Base-by-base conservation (phyloP, 2,797 vertebrate genomes). In the Alectoris magna region DNA sequence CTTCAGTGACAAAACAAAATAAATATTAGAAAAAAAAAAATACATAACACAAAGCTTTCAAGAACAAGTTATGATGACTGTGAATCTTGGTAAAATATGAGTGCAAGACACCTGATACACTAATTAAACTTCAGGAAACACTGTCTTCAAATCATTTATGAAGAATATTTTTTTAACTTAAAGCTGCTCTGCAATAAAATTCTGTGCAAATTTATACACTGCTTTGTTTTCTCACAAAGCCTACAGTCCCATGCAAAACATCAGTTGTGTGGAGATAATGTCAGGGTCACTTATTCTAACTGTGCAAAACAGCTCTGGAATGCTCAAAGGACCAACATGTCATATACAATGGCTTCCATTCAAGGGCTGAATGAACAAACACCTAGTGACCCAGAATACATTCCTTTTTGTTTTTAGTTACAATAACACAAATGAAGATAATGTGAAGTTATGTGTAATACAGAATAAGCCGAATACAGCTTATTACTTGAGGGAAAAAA, bases 201-300 rank as follows among this genome's bases (percentile, higher is more conserved):
- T 71, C 23, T 82, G 13, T 71, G 29, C 18, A 62, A 10, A 6
- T 4, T 76, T 88, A 64, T 1, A 44, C 12, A 58, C 7, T 56
- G 11, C 9, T 90, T 44, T 36, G 12, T 77, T 88, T 87, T 79
- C 69, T 92, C 69, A 87, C 34, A 94, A 79, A 91, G 34, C 10
- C 41, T 55, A 4, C 10, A 7, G 27, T 58, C 69, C n/a, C 23
- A 19, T 5, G 23, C 43, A 68, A 88, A 87, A 59, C 43, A 84
- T 62, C 64, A 71, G 51, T 31, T 71, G 11, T 22, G 19, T 55
- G 24, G 38, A 70, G 19, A 93, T 76, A 90, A 90, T 74, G 68
- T 87, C 66, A 93, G 90, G 74, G 78, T 94, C 80, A 71, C 24
- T 93, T 88, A 84, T 27, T 88, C 53, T 53, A 60, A 53, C 38